phyloP scores from a whole-genome alignment of 92 coral and sea anemone genomes.

The Paragorgia papillata region DNA sequence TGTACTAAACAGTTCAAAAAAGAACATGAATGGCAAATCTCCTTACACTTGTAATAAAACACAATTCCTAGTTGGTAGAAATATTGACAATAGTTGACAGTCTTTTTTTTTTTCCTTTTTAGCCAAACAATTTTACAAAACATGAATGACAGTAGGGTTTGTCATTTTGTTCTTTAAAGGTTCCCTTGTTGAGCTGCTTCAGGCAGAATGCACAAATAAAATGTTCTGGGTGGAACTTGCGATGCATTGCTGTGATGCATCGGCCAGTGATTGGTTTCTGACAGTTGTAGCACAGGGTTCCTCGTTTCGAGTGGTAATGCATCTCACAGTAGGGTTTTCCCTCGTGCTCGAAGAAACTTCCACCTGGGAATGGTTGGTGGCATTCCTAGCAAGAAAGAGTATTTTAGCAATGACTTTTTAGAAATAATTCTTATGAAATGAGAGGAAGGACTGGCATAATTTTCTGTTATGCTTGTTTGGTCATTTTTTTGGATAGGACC shows the following conservation, averaged over 20 bases:
- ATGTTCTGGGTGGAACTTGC: conserved; percentile 99
- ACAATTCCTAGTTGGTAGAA: too few relatives aligned
- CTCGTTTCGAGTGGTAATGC: conserved; percentile 98
- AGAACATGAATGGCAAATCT: too few relatives aligned
- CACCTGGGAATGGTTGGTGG: conserved; percentile 98
- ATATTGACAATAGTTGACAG: too few relatives aligned
- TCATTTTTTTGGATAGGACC: too few relatives aligned
- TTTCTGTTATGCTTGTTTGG: too few relatives aligned
- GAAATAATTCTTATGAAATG: too few relatives aligned
- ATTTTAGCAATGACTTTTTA: not conserved
- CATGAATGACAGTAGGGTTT: conserved; percentile 98
- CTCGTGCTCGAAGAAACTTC: conserved; percentile 98
- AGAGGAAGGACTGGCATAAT: too few relatives aligned
- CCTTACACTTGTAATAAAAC: not conserved
- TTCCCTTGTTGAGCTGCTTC: conserved; percentile 97
- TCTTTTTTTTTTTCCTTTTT: conserved; percentile 16
- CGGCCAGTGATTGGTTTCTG: conserved; percentile 99
- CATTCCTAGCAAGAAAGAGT: conserved; percentile 72
- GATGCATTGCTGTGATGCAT: conserved; percentile 99
- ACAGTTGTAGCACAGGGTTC: conserved; percentile 96
- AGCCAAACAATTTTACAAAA: conserved; percentile 94
- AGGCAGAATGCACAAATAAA: conserved; percentile 97
- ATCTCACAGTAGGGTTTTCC: conserved; percentile 98
- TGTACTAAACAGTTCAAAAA: too few relatives aligned
- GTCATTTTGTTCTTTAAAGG: conserved; percentile 96